Evolutionary conservation across 2,797 vertebrate genomes (phyloP).

Genomic region (Chrosomus eos): DNA sequence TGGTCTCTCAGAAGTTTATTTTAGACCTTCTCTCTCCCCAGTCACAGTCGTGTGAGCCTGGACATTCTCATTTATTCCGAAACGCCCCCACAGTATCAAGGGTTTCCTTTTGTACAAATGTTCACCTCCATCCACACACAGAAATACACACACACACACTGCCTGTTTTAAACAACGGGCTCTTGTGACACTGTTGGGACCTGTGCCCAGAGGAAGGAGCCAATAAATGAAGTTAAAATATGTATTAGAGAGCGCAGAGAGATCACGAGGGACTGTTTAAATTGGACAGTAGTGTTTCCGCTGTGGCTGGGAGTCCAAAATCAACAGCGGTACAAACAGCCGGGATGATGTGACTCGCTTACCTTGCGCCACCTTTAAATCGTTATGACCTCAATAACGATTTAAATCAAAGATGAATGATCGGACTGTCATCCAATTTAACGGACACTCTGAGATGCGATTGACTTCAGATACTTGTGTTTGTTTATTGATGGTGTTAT

Average conservation of each 20-base stretch:
- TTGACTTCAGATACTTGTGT: conserved; percentile 30
- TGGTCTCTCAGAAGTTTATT: conserved; percentile 60
- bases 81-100: conserved; percentile 63
- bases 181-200: conserved; percentile 68
- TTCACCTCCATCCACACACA: conserved; percentile 43
- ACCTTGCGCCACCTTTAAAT: conserved; percentile 4
- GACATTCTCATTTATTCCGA: conserved; percentile 64
- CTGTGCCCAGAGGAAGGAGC: conserved; percentile 69
- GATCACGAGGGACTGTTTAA: conserved; percentile 83
- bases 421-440: neutral
- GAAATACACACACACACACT: conserved; percentile 16
- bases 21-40: conserved; percentile 54
- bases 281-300: conserved; percentile 80
- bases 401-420: conserved; percentile 1
- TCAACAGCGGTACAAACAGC: conserved; percentile 71
- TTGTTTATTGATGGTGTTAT: conserved; percentile 41
- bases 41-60: conserved; percentile 57
- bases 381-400: conserved; percentile 16
- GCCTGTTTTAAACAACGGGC: conserved; percentile 69
- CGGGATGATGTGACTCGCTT: conserved; percentile 48
- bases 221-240: conserved; percentile 71
- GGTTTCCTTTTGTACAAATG: conserved; percentile 60
- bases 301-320: conserved; percentile 75
- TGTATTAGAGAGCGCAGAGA: conserved; percentile 70
- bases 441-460: neutral